phyloP scores from a whole-genome alignment of 1,140 invertebrate species.

The Lerema accius region DNA sequence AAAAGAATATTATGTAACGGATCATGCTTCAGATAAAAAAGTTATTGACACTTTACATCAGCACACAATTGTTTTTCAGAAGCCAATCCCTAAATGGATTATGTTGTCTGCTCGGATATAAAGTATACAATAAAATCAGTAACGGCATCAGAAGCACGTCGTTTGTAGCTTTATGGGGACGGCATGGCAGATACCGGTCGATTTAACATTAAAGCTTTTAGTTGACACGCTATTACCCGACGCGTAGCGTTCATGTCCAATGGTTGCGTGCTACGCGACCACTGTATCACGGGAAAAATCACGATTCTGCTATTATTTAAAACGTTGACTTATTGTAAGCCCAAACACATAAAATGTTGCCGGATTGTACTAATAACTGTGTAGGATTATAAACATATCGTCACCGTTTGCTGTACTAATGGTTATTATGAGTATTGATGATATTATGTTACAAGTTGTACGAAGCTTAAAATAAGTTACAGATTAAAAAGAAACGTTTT shows the following conservation, averaged over 20 bases:
- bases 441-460: too few species aligned
- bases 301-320: background rate
- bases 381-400: too few species aligned
- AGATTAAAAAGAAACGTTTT: too few species aligned
- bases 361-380: too few species aligned
- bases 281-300: conserved; percentile 7
- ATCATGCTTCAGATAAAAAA: background rate
- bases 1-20: conserved; percentile 1
- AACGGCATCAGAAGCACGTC: conserved; percentile 24
- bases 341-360: background rate
- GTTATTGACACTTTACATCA: conserved; percentile 14
- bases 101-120: conserved; percentile 20
- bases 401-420: too few species aligned
- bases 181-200: conserved; percentile 24
- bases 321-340: background rate
- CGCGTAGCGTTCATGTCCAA: background rate
- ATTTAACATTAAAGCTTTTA: conserved; percentile 29
- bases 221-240: conserved; percentile 25
- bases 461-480: too few species aligned
- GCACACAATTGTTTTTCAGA: conserved; percentile 25
- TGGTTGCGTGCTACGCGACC: conserved; percentile 1
- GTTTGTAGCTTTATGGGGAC: conserved; percentile 17
- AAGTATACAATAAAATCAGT: conserved; percentile 32
- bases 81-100: conserved; percentile 19
- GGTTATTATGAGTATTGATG: too few species aligned